phyloP scores from a whole-genome alignment of 2,888 invertebrate species.

The Apotomis betuletana region DNA sequence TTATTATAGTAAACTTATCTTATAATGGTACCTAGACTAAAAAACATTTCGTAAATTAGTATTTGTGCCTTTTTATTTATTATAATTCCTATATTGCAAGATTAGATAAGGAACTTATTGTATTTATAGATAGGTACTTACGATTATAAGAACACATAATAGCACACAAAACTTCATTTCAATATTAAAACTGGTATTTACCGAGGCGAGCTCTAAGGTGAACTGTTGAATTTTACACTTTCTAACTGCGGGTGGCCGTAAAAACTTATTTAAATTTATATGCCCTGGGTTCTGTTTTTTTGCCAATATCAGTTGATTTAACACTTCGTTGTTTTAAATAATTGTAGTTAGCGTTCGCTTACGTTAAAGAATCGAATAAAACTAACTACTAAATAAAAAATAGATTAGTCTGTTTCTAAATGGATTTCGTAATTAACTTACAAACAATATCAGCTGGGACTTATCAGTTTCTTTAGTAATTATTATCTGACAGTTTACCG shows the following conservation, averaged over 20 bases:
- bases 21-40: too few species aligned
- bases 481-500: too few species aligned
- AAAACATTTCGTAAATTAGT: too few species aligned
- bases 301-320: neutral
- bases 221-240: neutral
- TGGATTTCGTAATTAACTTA: conserved; percentile 5
- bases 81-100: neutral
- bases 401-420: neutral
- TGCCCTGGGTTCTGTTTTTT: neutral
- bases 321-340: neutral
- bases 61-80: too few species aligned
- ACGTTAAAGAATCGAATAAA: neutral
- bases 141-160: conserved; percentile 18
- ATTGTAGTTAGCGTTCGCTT: neutral
- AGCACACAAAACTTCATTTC: conserved; percentile 20
- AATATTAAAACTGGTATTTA: conserved; percentile 3
- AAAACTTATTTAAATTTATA: neutral
- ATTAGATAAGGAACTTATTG: neutral
- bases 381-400: conserved; percentile 3
- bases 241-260: neutral
- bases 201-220: neutral
- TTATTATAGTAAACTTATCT: too few species aligned
- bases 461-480: too few species aligned
- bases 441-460: neutral
- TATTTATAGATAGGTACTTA: conserved; percentile 25